Evolutionary conservation across 2,113 vertebrate genomes (phyloP).

Genomic region (Lamprotornis superbus): DNA sequence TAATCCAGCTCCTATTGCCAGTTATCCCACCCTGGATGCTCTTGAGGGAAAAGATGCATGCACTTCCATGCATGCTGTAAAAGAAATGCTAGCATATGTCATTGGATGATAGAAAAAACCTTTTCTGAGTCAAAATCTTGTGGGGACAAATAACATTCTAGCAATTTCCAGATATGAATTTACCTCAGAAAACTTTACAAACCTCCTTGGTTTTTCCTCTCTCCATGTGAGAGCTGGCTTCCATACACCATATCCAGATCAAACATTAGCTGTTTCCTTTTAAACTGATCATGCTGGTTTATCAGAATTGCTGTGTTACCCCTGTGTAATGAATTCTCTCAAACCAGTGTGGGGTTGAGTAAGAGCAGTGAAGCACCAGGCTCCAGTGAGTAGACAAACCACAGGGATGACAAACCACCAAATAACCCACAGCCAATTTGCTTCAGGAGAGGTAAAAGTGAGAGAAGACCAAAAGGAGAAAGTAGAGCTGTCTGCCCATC

Average conservation of each 20-base stretch:
- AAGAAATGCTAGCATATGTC: neutral
- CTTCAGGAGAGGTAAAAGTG: neutral
- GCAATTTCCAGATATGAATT: neutral
- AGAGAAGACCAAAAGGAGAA: neutral
- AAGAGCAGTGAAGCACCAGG: neutral
- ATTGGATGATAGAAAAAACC: neutral
- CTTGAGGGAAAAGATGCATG: neutral
- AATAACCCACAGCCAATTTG: neutral
- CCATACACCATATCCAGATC: neutral
- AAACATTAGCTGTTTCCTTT: neutral
- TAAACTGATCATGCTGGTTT: neutral
- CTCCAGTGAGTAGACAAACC: neutral
- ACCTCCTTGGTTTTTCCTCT: neutral
- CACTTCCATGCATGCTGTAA: neutral
- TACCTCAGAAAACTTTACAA: neutral
- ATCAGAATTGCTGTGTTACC: neutral
- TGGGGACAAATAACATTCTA: neutral
- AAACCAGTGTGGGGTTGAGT: neutral
- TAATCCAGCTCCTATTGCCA: neutral
- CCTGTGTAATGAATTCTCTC: neutral
- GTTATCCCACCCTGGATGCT: neutral
- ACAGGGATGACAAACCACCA: neutral
- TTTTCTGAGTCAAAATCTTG: neutral
- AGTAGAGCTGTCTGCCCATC: neutral
- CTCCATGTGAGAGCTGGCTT: neutral